phyloP scores from a whole-genome alignment of 2,888 invertebrate species.

The Salticus scenicus region DNA sequence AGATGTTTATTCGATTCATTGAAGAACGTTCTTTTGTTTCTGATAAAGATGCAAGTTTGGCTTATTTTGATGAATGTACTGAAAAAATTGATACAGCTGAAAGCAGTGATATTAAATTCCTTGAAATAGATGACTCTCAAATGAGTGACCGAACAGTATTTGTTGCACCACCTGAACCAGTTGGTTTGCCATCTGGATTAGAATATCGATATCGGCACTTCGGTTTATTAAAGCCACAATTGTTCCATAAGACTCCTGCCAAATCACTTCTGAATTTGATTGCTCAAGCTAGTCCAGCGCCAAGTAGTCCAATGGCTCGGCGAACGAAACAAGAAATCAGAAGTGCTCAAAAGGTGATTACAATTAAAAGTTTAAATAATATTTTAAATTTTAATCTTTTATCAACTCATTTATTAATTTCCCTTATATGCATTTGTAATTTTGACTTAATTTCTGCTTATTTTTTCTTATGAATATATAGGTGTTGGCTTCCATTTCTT shows the following conservation, averaged over 20 bases:
- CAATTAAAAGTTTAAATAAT: no score
- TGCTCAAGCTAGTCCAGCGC: constrained; percentile 77
- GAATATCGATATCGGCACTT: constrained; percentile 75
- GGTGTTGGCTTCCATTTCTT: no score
- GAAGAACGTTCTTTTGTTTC: constrained; percentile 99
- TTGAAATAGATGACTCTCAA: constrained; percentile 86
- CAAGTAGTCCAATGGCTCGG: constrained; percentile 92
- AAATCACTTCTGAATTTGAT: constrained; percentile 73
- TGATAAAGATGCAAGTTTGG: constrained; percentile 96
- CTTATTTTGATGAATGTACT: constrained; percentile 97
- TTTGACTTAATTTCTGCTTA: no score
- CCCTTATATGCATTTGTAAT: not conserved
- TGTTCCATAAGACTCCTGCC: constrained; percentile 75
- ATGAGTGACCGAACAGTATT: constrained; percentile 94
- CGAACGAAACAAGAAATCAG: constrained; percentile 97
- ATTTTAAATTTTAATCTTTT: no score
- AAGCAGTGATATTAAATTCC: constrained; percentile 78
- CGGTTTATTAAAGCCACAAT: constrained; percentile 76
- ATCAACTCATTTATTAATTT: no score
- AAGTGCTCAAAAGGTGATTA: constrained; percentile 87
- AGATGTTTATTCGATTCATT: constrained; percentile 98
- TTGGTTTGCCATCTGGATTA: constrained; percentile 74
- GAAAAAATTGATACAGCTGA: constrained; percentile 80
- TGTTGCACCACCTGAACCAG: constrained; percentile 92
- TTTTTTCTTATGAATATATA: not conserved